Conservation (phyloP, 2,888 invertebrate species). For the Cephus nigrinus region DNA sequence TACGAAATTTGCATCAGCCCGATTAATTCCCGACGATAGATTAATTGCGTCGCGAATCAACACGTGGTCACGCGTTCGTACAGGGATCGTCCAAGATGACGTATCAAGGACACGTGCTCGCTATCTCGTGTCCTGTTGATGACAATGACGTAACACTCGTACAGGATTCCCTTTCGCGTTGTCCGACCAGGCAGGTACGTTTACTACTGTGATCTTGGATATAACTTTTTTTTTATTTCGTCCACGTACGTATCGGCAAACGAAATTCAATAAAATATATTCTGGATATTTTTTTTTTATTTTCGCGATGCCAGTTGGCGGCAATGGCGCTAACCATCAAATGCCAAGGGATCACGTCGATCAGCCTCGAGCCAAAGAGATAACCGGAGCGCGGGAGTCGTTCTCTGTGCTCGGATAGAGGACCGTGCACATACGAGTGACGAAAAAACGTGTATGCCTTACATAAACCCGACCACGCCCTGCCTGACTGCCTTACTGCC, state of each 20-base stretch:
- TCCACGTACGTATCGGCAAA: not conserved
- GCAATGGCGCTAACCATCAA: not conserved
- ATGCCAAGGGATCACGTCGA: slow-evolving; percentile 31
- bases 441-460: slow-evolving; percentile 61
- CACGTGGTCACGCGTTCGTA: not conserved
- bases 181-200: not conserved
- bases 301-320: not conserved
- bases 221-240: not conserved
- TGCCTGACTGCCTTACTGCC: slow-evolving; percentile 43
- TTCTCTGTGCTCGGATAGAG: slow-evolving; percentile 31
- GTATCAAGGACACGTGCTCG: not conserved
- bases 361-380: slow-evolving; percentile 40
- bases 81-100: not conserved
- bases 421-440: slow-evolving; percentile 43
- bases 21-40: not conserved
- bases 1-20: slow-evolving; percentile 2
- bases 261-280: not conserved
- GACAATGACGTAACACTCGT: not conserved
- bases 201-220: not conserved
- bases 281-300: not conserved
- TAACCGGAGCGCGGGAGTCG: slow-evolving; percentile 55
- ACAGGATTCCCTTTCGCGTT: not conserved
- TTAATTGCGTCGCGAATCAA: not conserved
- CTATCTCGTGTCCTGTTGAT: not conserved
- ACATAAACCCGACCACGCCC: slow-evolving; percentile 65